Percentiles rank a stretch among this genome's conserved stretches.
Evolutionary conservation across 2,113 vertebrate genomes (phyloP).

Genomic region (Cavia aperea): DNA sequence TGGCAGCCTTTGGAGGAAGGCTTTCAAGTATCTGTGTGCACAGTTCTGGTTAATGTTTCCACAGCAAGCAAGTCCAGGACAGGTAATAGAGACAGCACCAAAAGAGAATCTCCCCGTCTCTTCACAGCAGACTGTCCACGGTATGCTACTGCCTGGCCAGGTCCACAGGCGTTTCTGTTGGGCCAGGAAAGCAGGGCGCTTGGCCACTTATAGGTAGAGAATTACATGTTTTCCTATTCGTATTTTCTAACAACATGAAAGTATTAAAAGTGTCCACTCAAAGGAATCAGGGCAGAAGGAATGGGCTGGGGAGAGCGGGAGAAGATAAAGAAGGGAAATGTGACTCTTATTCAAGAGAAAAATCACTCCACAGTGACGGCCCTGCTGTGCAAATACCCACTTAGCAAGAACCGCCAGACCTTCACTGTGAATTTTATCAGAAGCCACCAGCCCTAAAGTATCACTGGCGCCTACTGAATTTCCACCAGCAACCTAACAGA

Average conservation of each 20-base stretch:
- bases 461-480: conserved; percentile 79
- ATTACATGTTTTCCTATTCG: neutral
- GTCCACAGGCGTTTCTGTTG: neutral
- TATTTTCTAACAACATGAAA: neutral
- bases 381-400: conserved; percentile 62
- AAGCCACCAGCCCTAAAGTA: conserved; percentile 73
- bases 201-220: neutral
- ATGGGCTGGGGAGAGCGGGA: neutral
- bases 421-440: conserved; percentile 76
- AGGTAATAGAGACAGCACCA: conserved; percentile 12
- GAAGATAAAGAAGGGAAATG: conserved; percentile 36
- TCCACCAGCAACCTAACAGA: conserved; percentile 74
- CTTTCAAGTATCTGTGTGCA: conserved; percentile 73
- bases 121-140: conserved; percentile 36
- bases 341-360: conserved; percentile 39
- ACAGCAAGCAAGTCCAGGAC: neutral
- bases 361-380: conserved; percentile 36
- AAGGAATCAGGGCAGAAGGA: neutral
- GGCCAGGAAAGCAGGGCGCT: neutral
- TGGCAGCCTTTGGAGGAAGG: conserved; percentile 60
- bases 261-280: neutral
- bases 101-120: conserved; percentile 46
- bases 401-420: conserved; percentile 72
- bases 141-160: neutral
- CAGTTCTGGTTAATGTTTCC: conserved; percentile 72